phyloP scores from a whole-genome alignment of 2,888 invertebrate genomes.

The Nematopogon swammerdamellus region DNA sequence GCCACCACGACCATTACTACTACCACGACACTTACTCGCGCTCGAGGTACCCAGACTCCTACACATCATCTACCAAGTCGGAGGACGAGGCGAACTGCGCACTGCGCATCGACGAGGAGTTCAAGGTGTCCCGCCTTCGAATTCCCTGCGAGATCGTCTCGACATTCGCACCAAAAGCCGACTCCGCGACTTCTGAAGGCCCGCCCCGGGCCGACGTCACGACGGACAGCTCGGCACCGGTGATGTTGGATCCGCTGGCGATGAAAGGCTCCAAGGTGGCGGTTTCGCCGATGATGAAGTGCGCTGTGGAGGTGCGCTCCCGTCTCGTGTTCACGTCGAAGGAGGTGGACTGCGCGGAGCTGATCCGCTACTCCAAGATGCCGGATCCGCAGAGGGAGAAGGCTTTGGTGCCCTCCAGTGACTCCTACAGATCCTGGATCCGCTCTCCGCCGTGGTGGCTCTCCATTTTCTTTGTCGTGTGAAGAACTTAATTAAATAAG shows the following conservation, averaged over 20 bases:
- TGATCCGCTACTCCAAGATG: not conserved
- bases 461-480: not conserved
- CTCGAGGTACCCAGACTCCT: not conserved
- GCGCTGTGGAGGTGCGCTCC: not conserved
- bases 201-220: too few species aligned
- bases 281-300: not conserved
- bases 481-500: too few species aligned
- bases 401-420: not conserved
- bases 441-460: not conserved
- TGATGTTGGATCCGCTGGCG: not conserved
- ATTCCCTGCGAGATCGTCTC: not conserved
- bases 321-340: not conserved
- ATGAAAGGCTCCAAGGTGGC: not conserved
- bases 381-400: not conserved
- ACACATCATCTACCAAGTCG: not conserved
- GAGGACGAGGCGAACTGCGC: not conserved
- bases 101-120: not conserved
- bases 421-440: not conserved
- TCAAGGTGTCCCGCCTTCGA: not conserved
- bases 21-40: not conserved
- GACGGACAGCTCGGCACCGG: not conserved
- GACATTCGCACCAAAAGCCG: not conserved
- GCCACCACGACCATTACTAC: constrained; percentile 1
- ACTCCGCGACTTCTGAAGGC: too few species aligned
- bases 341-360: not conserved